phyloP scores from a whole-genome alignment of 2,113 vertebrate species.

The Acinonyx jubatus region DNA sequence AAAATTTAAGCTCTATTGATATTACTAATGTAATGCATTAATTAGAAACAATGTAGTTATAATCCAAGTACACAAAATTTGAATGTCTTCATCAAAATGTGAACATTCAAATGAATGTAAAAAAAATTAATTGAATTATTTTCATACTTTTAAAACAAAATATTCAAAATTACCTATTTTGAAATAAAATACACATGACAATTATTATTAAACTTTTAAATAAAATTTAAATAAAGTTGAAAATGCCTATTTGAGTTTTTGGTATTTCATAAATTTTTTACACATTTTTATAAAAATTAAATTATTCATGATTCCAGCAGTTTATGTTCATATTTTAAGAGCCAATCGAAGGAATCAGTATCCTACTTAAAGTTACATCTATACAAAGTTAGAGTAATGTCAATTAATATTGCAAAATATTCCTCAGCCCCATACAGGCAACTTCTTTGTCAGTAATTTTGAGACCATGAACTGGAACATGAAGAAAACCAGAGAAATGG shows the following conservation, averaged over 20 bases:
- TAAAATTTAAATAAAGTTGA: constrained; percentile 21
- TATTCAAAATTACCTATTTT: background rate
- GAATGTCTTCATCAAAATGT: background rate
- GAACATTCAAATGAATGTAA: constrained; percentile 5
- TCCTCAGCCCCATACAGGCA: background rate
- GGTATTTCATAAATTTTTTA: background rate
- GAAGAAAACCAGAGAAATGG: background rate
- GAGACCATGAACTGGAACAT: background rate
- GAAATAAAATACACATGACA: constrained; percentile 2
- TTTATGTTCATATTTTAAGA: constrained; percentile 31
- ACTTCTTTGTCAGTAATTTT: background rate
- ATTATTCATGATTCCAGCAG: background rate
- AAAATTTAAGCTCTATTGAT: background rate
- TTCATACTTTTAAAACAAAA: constrained; percentile 14
- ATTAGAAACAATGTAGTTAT: background rate
- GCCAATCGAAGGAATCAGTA: background rate
- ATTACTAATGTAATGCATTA: background rate
- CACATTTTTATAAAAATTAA: constrained; percentile 21
- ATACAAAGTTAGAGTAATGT: background rate
- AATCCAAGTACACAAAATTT: background rate
- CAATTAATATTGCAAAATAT: background rate
- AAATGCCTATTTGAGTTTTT: constrained; percentile 1
- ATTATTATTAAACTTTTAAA: constrained; percentile 10
- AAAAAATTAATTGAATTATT: background rate
- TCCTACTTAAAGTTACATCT: background rate